A percentile compares a stretch with the other conserved stretches of the same genome.
phyloP scores from a whole-genome alignment of 2,888 invertebrate genomes.

The Lasius platythorax region DNA sequence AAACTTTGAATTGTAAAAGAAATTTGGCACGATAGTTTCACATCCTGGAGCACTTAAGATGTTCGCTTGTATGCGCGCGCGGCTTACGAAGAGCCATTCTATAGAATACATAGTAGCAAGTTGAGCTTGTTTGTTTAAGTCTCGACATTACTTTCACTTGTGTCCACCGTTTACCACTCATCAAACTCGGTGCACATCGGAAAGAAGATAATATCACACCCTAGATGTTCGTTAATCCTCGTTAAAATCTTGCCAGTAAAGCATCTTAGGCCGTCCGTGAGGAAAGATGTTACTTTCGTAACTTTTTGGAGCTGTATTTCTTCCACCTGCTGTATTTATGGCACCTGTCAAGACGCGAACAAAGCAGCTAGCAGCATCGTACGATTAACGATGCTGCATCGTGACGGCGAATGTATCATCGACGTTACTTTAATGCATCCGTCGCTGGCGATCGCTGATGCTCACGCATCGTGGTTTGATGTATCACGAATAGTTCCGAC shows the following conservation, averaged over 20 bases:
- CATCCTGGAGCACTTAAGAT: background rate
- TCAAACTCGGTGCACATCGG: background rate
- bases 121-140: constrained; percentile 20
- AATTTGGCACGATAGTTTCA: constrained; percentile 34
- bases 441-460: background rate
- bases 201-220: background rate
- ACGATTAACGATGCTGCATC: background rate
- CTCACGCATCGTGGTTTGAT: constrained; percentile 2
- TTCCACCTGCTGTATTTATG: background rate
- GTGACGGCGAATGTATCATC: background rate
- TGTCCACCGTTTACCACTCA: background rate
- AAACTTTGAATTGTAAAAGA: constrained; percentile 29
- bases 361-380: background rate
- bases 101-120: background rate
- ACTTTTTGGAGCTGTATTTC: background rate
- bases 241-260: constrained; percentile 5
- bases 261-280: constrained; percentile 33
- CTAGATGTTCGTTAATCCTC: constrained; percentile 12
- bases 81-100: background rate
- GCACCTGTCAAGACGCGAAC: background rate
- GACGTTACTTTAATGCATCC: constrained; percentile 12
- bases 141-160: constrained; percentile 23
- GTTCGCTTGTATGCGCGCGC: background rate
- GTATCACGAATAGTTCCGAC: constrained; percentile 9
- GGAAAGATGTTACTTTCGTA: constrained; percentile 22